Evolutionary conservation across 2,888 invertebrate genomes (phyloP), one percentile per base, ranked within the genome.

Genomic region (Drosophila eohydei): DNA sequence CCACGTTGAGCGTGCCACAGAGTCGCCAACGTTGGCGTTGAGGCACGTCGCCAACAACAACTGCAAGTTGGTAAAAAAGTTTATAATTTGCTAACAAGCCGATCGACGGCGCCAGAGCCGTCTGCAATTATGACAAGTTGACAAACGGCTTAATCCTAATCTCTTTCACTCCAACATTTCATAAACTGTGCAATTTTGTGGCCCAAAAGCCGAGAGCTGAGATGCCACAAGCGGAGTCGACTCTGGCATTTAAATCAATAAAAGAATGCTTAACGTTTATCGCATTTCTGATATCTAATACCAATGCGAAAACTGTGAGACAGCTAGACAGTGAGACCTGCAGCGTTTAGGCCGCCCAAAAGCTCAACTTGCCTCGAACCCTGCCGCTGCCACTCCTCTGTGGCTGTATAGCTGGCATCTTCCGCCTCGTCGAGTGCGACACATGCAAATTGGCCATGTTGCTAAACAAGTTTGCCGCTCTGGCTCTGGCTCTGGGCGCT

Each of bases 111-210:
- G 73, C 65, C 66, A 56, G 58, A 51, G 64, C 52, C 61, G 82
- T 75, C 82, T 84, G 81, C 84, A 86, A 83, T 86, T 86, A 86
- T 86, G 86, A 86, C 86, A 90, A 86, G 89, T 86, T 86, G 86
- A 88, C 86, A 86, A 86, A 86, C 86, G 89, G 87, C 86, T 86
- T 86, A 86, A 86, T 86, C 86, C 89, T 86, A 90, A 86, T 90
- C 86, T 88, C 79, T 70, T 74, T 74, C 82, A 65, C 78, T 55
- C 62, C 38, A n/a, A 38, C 41, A 38, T 32, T 44, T 57, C 68
- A 80, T 81, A 82, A 82, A 82, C 77, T 64, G 52, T 56, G 44
- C 64, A 60, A 70, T 73, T 82, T 81, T 71, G 76, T 79, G 75
- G 71, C 70, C 65, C 50, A 80, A 78, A 81, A 6, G 54, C 38